Evolutionary conservation across 2,888 invertebrate genomes (phyloP), one percentile per base, ranked within the genome.

Genomic region (Trisateles emortualis): DNA sequence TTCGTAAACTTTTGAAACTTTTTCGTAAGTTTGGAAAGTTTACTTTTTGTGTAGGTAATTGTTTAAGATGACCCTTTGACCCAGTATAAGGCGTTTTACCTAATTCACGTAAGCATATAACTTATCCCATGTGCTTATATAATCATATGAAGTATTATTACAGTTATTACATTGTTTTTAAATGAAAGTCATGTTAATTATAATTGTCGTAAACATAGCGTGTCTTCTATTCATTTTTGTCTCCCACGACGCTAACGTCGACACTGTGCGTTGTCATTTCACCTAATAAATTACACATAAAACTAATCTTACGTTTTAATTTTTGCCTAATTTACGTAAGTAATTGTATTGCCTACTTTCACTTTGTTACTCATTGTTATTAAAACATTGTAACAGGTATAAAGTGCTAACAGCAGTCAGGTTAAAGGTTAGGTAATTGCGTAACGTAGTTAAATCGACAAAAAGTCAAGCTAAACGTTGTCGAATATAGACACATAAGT

Each of bases 201-300:
- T 74, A 73, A 74, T 80, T 83, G 77, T 79, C 77, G 72, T 81
- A 78, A 82, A 77, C 76, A 83, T 84, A 78, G 68, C 81, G 82
- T 81, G 81, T 68, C 71, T 79, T 68, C 83, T 79, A 88, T 90
- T 89, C 83, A 84, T 79, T 80, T 78, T 76, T 72, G 81, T 88
- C 90, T 92, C 91, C 91, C 91, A 91, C 91, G 91, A 81, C 78
- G 81, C 58, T 58, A n/a, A n/a, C n/a, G n/a, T n/a, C n/a, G n/a
- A n/a, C n/a, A n/a, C n/a, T n/a, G n/a, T n/a, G 66, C 72, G 74
- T 64, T 81, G 84, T 82, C 81, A 81, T 83, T 81, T 82, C 81
- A 77, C 74, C 71, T 83, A 83, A 80, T 83, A 84, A 84, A 83
- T 83, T 81, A 76, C 72, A 66, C 74, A 71, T 75, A 70, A 58